Evolutionary conservation across 2,888 invertebrate species (phyloP).

Genomic region (Heliconius ismenius): DNA sequence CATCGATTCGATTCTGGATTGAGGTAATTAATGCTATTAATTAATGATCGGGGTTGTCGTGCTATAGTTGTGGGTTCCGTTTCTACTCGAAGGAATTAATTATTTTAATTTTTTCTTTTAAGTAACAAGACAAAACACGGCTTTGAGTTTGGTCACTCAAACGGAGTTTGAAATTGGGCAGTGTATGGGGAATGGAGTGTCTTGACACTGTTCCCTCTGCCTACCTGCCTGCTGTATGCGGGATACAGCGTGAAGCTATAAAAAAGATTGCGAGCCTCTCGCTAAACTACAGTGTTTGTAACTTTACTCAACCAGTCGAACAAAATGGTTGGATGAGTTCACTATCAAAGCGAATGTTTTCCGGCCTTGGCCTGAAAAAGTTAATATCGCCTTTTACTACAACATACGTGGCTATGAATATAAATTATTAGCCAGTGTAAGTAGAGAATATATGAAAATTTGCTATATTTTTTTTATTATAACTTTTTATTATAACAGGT

Average conservation of each 20-base stretch:
- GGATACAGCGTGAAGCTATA: no score
- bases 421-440: conserved; percentile 23
- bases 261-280: neutral
- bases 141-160: no score
- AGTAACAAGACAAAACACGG: no score
- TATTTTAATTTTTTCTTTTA: no score
- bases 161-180: no score
- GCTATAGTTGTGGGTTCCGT: neutral
- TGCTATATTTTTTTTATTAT: neutral
- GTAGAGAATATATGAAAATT: conserved; percentile 11
- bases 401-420: conserved; percentile 12
- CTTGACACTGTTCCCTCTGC: no score
- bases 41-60: neutral
- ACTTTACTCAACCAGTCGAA: conserved; percentile 28
- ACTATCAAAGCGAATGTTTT: conserved; percentile 26
- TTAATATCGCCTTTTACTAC: conserved; percentile 26
- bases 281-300: conserved; percentile 10
- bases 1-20: neutral
- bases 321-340: conserved; percentile 26
- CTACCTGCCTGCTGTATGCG: no score
- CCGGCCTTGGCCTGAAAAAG: conserved; percentile 31
- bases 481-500: neutral
- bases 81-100: no score
- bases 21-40: neutral
- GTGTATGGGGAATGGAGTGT: no score